Conservation (phyloP, 2,888 invertebrate genomes). For the Eulithis prunata region DNA sequence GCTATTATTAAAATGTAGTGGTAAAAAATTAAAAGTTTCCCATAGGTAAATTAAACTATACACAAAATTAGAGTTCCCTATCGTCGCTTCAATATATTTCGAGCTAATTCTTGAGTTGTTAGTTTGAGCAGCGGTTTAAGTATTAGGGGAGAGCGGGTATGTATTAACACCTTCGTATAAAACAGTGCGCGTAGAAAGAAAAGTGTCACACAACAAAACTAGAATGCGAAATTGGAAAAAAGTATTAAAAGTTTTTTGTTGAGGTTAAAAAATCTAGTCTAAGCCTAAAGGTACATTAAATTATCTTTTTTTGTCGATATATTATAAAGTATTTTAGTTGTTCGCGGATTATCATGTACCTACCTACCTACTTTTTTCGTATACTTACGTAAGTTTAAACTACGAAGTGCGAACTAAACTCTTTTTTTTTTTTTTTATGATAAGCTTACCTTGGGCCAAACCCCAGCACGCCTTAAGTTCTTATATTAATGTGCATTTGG, state of each 20-base stretch:
- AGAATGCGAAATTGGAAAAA: too few species aligned
- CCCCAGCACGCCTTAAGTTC: conserved; percentile 51
- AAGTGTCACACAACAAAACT: too few species aligned
- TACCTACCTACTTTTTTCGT: neutral
- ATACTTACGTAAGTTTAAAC: too few species aligned
- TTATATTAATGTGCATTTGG: conserved; percentile 79
- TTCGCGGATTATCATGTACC: too few species aligned
- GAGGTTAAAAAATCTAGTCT: too few species aligned
- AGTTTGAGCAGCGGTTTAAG: conserved; percentile 10
- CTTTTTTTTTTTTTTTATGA: too few species aligned
- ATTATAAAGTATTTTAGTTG: too few species aligned
- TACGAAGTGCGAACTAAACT: too few species aligned
- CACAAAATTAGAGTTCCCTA: conserved; percentile 48
- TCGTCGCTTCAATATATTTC: conserved; percentile 47
- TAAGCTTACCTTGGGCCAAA: conserved; percentile 18
- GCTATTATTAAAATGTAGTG: conserved; percentile 11
- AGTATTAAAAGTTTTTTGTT: too few species aligned
- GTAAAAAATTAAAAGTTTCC: conserved; percentile 28
- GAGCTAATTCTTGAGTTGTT: conserved; percentile 44
- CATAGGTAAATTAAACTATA: conserved; percentile 41
- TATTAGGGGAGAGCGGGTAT: conserved; percentile 27
- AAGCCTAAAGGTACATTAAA: too few species aligned
- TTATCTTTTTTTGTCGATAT: too few species aligned
- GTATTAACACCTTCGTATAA: neutral
- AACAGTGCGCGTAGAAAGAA: neutral